Base-by-base conservation (phyloP, 2,113 vertebrate species). In the Smithornis capensis region DNA sequence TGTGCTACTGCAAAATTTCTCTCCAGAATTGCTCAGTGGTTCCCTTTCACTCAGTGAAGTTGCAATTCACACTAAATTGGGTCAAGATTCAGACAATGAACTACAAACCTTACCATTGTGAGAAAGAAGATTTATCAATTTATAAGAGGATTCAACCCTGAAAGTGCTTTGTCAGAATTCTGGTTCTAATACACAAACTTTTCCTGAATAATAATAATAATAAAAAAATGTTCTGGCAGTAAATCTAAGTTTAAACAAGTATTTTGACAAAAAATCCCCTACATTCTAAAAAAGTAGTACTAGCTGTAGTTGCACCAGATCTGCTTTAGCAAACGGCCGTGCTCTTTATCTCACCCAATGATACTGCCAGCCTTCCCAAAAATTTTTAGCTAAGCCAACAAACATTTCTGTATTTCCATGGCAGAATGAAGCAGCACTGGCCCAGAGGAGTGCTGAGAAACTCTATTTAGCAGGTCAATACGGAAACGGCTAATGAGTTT, bases 401-500 rank as follows among this genome's bases (percentile, higher is more conserved):
- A 83, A 56, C 28, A 27, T 27, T 70, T 76, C 85, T 80, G 4
- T 16, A 75, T 93, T 94, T 92, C 59, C 21, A 19, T 2, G 10
- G 28, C 33, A 93, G 28, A 89, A 53, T 9, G 21, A 60, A 52
- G 52, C 24, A 22, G 17, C 65, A 56, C 14, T 31, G 74, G 42
- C n/a, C 19, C 53, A 79, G 42, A 79, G 25, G 49, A 90, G 19
- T 9, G 37, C 71, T 75, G 53, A 69, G 75, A 83, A 96, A 64
- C 49, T 60, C 62, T 44, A 3, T 53, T 75, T 59, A 93, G 62
- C 67, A 71, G 55, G 60, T 73, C 74, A 91, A 8, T 19, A 93
- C 31, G 50, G 57, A 60, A 94, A 31, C 10, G 27, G 88, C 67
- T 89, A 94, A 93, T 45, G 90, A 62, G 53, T 45, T 91, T 65